Base-by-base conservation (phyloP, 2,113 vertebrate genomes). In the Zosterops hypoxanthus region DNA sequence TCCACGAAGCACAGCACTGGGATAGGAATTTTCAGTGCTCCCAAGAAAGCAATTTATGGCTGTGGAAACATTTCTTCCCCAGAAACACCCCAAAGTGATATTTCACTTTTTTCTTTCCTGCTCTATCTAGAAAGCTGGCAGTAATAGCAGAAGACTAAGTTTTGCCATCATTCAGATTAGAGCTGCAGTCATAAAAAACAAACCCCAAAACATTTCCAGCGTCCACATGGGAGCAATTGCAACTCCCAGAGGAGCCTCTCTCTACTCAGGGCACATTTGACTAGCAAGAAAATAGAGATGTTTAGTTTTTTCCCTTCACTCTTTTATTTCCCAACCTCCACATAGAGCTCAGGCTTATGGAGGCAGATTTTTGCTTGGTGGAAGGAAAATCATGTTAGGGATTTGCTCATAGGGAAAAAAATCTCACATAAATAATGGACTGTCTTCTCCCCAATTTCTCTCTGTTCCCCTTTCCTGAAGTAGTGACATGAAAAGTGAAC, bases 1-100 rank as follows among this genome's bases (percentile, higher is more conserved):
- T 47, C 24, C n/a, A 26, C 0, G 0, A 69, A 59, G 47, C 39
- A 36, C 7, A 39, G 60, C 1, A 1, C 44, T 52, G 42, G 22
- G 53, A 41, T 6, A 72, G 34, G 56, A 63, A 29, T 92, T 90
- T 73, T 65, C 78, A 64, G 78, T 11, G n/a, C 55, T 95, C 42
- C 65, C 36, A 55, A 76, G 66, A 80, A 82, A 73, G 42, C 8
- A 53, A 75, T 81, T n/a, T 36, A 73, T 2, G 4, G 14, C 33
- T 68, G 33, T 29, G 59, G 68, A 89, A 91, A 81, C 21, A 81
- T 8, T 59, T 86, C 76, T 91, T 91, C 13, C 22, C 21, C 24
- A 44, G 63, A 84, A 91, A 81, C 29, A 76, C 44, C 11, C 46
- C 36, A 16, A 82, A 95, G 53, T 10, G 22, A 57, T 36, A 56